These are phyloP conservation scores for Leucophenga maculata DNA, from an alignment of 2,888 invertebrate species.

Conservation along the genomic window DNA sequence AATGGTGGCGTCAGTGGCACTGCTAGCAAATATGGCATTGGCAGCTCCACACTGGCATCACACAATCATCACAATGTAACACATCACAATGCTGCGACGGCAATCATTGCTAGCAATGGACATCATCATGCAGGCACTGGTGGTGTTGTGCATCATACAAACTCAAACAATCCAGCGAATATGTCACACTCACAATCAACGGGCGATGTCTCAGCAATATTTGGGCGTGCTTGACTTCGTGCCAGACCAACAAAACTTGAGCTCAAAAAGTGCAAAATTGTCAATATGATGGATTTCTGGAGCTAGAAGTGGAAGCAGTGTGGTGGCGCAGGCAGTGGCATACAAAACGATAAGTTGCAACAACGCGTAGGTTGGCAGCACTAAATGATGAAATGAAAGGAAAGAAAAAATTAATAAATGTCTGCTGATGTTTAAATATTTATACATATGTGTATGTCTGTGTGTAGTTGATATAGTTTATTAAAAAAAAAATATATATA, in stretches of 20 bases:
- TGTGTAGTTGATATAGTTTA: conserved; percentile 25
- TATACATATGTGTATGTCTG: conserved; percentile 26
- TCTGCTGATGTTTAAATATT: conserved; percentile 30
- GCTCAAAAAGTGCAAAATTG: conserved; percentile 72
- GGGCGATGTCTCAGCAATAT: conserved; percentile 78
- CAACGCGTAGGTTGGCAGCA: not conserved
- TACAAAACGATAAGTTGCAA: not conserved
- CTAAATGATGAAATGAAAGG: not conserved
- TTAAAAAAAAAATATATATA: conserved; percentile 24
- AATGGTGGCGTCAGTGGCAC: conserved; percentile 52
- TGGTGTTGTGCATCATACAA: conserved; percentile 8
- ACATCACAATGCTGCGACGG: conserved; percentile 62
- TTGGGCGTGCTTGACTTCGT: conserved; percentile 77
- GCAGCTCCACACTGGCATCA: conserved; percentile 52
- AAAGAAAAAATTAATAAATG: conserved; percentile 2
- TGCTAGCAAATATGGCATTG: conserved; percentile 65
- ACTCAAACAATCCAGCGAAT: conserved; percentile 46
- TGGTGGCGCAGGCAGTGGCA: too few relatives aligned
- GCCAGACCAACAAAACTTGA: conserved; percentile 70
- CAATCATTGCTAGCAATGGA: conserved; percentile 46
- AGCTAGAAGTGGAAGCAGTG: conserved; percentile 69
- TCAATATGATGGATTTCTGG: conserved; percentile 73
- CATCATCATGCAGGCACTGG: conserved; percentile 69
- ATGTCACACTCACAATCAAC: conserved; percentile 79
- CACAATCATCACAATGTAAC: conserved; percentile 64